Evolutionary conservation across 2,797 vertebrate genomes (phyloP), one percentile per base, ranked within the genome.

Genomic region (Xyrichtys novacula): DNA sequence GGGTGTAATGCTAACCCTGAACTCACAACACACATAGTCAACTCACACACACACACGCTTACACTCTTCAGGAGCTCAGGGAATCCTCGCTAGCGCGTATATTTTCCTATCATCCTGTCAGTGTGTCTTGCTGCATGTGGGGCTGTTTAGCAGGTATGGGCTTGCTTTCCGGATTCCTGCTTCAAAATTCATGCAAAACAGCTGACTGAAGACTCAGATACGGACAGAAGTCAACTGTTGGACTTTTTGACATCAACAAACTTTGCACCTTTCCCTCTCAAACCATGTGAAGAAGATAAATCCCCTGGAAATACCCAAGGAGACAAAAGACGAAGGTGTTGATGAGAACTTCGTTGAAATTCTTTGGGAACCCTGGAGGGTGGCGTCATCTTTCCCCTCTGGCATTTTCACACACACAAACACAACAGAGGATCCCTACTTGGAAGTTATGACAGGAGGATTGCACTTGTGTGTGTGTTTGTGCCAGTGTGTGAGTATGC

Each of bases 1-100:
- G 89, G 88, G 81, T 84, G 94, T 93, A 94, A 95, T 92, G 87
- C 90, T 92, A 92, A 92, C 91, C 76, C 85, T 77, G 23, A 26
- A 80, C 62, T 83, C 84, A 59, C 73, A 70, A 72, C 77, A 76
- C 80, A 56, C 55, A 60, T 32, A 60, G 63, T 68, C 76, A 63
- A 60, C 79, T 66, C 53, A 38, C 61, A 61, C 76, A 71, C 65
- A 59, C 71, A 53, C 61, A 59, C n/a, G n/a, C 59, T 74, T 49
- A 23, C 17, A 54, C 6, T 61, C 69, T 36, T 5, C n/a, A 78
- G 77, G 67, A 87, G 60, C 49, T 59, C 40, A 26, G 77, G 71
- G 49, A 72, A 65, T 59, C 72, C 62, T 78, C 69, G 2, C 16
- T 63, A 16, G 20, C 28, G 1, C n/a, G 25, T 17, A 2, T 12